A percentile compares a stretch with the other conserved stretches of the same genome.
Evolutionary conservation across 2,797 vertebrate genomes (phyloP).

Genomic region (Emydoidea blandingii): DNA sequence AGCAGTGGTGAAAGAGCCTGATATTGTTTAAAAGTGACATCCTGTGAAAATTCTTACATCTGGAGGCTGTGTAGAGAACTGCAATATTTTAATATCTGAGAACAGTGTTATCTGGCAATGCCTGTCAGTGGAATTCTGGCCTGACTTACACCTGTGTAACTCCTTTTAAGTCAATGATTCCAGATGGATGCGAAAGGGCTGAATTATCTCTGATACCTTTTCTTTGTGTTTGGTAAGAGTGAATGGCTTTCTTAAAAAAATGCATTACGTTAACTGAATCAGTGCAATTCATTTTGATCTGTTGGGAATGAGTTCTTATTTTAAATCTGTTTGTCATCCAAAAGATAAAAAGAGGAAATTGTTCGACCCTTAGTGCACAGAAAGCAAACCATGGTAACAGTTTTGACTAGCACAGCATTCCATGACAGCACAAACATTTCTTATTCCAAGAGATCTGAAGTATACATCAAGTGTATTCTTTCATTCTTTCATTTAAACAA

Average conservation of each 20-base stretch:
- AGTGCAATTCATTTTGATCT: not conserved
- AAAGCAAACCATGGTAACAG: not conserved
- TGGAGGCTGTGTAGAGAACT: constrained; percentile 25
- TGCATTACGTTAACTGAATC: not conserved
- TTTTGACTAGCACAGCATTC: not conserved
- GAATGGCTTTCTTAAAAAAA: not conserved
- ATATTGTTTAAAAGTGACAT: not conserved
- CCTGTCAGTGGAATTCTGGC: not conserved
- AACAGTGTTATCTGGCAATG: not conserved
- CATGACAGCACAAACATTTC: not conserved
- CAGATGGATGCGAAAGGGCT: not conserved
- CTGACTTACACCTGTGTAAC: not conserved
- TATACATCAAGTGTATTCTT: not conserved
- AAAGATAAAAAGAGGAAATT: not conserved
- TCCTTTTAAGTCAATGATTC: not conserved
- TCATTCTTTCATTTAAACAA: not conserved
- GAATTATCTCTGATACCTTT: not conserved
- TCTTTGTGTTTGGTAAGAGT: not conserved
- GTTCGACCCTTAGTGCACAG: not conserved
- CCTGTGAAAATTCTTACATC: constrained; percentile 58
- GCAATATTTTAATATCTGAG: not conserved
- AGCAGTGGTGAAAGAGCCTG: not conserved
- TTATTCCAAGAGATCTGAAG: not conserved
- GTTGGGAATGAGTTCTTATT: not conserved
- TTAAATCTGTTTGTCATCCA: not conserved